A percentile compares a stretch with the other conserved stretches of the same genome.
phyloP scores from a whole-genome alignment of 2,113 vertebrate genomes.

The Lathamus discolor region DNA sequence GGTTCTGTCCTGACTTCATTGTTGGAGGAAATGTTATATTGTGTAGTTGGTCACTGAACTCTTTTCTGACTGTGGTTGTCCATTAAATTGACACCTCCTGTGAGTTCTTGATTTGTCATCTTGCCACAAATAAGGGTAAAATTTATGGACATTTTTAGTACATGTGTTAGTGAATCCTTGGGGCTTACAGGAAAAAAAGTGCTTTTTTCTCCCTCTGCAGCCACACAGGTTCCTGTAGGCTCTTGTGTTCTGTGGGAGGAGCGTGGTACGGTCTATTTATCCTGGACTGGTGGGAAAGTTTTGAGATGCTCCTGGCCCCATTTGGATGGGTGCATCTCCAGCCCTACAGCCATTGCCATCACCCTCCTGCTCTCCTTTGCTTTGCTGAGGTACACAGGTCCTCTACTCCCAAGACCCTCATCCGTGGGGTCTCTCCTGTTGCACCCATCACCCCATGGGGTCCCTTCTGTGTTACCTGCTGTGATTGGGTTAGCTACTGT shows the following conservation, averaged over 20 bases:
- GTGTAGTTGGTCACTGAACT: background rate
- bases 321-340: background rate
- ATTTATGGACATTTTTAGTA: background rate
- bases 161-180: background rate
- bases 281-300: background rate
- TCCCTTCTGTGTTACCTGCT: background rate
- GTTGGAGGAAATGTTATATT: background rate
- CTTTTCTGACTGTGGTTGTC: background rate
- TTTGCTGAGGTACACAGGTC: fast-evolving
- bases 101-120: background rate
- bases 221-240: background rate
- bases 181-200: background rate
- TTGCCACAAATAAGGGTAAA: background rate
- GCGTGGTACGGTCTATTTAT: background rate
- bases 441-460: fast-evolving
- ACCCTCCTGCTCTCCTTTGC: background rate
- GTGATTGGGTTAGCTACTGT: fast-evolving
- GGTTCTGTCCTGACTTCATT: background rate
- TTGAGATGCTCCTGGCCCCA: background rate
- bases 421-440: fast-evolving
- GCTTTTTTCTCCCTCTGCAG: background rate
- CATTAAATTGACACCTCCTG: background rate
- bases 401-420: fast-evolving
- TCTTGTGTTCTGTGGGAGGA: fast-evolving
- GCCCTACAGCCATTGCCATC: background rate